Percentiles rank a stretch among this genome's conserved stretches.
Conservation (phyloP, 2,113 vertebrate genomes). For the Setophaga coronata region DNA sequence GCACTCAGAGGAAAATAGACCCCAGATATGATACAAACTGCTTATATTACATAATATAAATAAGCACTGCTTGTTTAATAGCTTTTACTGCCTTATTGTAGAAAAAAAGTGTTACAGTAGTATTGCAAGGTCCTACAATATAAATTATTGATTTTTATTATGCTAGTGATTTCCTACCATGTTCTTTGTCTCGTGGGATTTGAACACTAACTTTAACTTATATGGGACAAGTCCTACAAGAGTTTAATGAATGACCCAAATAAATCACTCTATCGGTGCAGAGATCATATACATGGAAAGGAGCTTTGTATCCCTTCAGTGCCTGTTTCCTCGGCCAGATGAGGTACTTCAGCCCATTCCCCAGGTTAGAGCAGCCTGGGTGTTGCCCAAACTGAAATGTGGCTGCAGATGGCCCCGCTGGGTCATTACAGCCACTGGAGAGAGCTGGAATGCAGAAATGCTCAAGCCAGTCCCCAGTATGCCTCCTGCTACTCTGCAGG, state of each 20-base stretch:
- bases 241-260: neutral
- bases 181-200: neutral
- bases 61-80: conserved; percentile 14
- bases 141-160: neutral
- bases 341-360: neutral
- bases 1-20: conserved; percentile 45
- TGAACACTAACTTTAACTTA: neutral
- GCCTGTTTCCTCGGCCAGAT: neutral
- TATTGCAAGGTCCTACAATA: neutral
- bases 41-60: conserved; percentile 44
- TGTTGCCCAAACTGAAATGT: neutral
- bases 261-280: neutral
- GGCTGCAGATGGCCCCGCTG: neutral
- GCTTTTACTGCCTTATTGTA: neutral
- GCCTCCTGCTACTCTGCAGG: conserved; percentile 47
- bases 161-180: neutral
- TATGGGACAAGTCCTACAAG: neutral
- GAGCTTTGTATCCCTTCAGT: neutral
- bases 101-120: neutral
- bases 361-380: neutral
- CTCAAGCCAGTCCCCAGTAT: neutral
- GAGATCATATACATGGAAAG: neutral
- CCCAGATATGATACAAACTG: conserved; percentile 24
- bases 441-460: conserved; percentile 39
- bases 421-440: conserved; percentile 2